Base-by-base conservation (phyloP, 2,888 invertebrate species). In the Nymphalis c-album region DNA sequence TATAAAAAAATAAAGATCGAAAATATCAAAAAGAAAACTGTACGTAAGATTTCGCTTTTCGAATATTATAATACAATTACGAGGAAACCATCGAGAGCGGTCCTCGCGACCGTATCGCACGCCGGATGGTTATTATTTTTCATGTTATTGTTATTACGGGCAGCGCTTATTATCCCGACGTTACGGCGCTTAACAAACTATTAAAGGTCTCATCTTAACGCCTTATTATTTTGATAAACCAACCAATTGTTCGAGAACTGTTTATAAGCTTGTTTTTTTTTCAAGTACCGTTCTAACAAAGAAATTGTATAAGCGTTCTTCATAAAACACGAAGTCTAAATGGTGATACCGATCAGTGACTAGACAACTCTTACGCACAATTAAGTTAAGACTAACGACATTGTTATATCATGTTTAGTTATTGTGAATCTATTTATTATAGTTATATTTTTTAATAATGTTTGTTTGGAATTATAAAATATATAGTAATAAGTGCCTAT, bases 101-200 rank as follows among this genome's bases (percentile, higher is more conserved):
- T 69, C 63, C 63, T 67, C 59, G 69, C 70, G 70, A 67, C 72
- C 71, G 75, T 78, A 78, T 78, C 78, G 74, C 63, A 73, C 55
- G 72, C 69, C 57, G 63, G 64, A 70, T 62, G 79, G 84, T 85
- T 86, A 87, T 91, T 90, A 90, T 87, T 89, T 90, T 88, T 89
- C 86, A 91, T 87, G 91, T 90, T 86, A 91, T 81, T 84, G 90
- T 90, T 90, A 91, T 87, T 79, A 76, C 82, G 69, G 73, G 67
- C 61, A 66, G 71, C 76, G 80, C 82, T 85, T 85, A 87, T 90
- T 90, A 90, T 80, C 74, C 79, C 78, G 75, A 76, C 84, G 81
- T 87, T 87, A 86, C 79, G 77, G 76, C 87, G 84, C 85, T 91
- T 91, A 91, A 86, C 87, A 88, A 91, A 91, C 91, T 90, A 91